Evolutionary conservation across 1,140 invertebrate genomes (phyloP).

Genomic region (Ceratosolen solmsi): DNA sequence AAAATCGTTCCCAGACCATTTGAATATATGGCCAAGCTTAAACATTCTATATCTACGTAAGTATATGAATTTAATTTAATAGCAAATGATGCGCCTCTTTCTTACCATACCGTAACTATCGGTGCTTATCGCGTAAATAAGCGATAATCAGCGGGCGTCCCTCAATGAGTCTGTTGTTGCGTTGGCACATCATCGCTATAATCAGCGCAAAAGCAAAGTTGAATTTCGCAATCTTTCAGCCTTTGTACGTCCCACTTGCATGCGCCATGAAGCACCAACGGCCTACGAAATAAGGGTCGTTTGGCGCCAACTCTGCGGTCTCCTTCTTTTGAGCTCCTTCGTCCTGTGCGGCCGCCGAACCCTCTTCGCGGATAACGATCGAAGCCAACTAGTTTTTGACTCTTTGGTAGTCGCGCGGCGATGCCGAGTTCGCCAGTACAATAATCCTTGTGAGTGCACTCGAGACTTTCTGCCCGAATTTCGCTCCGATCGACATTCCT

Average conservation of each 20-base stretch:
- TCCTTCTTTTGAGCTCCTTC: background rate
- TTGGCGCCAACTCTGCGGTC: background rate
- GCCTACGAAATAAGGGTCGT: slow-evolving; percentile 20
- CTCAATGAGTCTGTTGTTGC: no score
- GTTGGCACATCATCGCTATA: background rate
- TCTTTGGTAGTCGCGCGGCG: slow-evolving; percentile 14
- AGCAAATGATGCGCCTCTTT: no score
- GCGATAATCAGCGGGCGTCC: no score
- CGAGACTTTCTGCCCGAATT: background rate
- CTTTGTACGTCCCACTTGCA: background rate
- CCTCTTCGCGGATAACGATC: slow-evolving; percentile 45
- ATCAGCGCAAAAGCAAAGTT: background rate
- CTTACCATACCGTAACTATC: no score
- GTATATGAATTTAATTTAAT: no score
- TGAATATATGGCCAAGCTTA: no score
- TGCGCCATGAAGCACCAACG: slow-evolving; percentile 14
- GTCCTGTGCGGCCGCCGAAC: background rate
- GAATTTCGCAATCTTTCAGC: background rate
- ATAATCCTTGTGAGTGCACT: slow-evolving; percentile 14
- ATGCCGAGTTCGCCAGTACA: background rate
- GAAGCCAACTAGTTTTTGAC: slow-evolving; percentile 48
- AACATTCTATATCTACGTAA: no score
- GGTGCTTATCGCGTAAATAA: no score
- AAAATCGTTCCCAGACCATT: no score
- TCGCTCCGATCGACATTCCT: no score